Evolutionary conservation across 2,113 vertebrate genomes (phyloP), one percentile per base, ranked within the genome.

Genomic region (Microcebus ravelobensis): DNA sequence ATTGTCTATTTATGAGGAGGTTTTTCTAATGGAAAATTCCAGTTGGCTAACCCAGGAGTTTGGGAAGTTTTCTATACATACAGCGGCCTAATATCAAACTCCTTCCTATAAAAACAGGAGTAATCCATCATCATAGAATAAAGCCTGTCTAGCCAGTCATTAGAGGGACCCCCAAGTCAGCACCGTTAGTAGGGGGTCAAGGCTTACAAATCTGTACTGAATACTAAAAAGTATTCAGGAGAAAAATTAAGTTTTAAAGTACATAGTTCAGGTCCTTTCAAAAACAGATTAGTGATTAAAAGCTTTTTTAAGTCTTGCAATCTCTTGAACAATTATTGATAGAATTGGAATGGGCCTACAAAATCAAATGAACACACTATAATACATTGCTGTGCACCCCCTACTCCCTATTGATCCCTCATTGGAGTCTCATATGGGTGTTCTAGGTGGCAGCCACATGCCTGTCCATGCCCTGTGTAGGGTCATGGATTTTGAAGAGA

Each of bases 201-300:
- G 95, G 96, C 95, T 97, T 97, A 97, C 97, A 97, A 98, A 98
- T 98, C 97, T 96, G 97, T 96, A 97, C 97, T 97, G 96, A 59
- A 59, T 25, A 97, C 98, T 97, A 96, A 96, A 96, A 98, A 98
- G 98, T 98, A 98, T 98, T 99, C 98, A 98, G 90, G 97, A 98
- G 98, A 98, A 98, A 98, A 98, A 98, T 98, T 99, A 98, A 99
- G 98, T 98, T 99, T 98, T 97, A 96, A 95, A 98, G 93, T 52
- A 50, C 59, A 31, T 67, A 77, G 34, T 77, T 65, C 23, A 79
- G 34, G 59, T 97, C 97, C 97, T 98, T 99, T 98, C 98, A 98
- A 97, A 97, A 98, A 98, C 97, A 99, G 98, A 99, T 99, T 98
- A 98, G 98, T 92, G 98, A 98, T 98, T 98, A 98, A 98, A 98